A percentile compares a stretch with the other conserved stretches of the same genome.
Conservation (phyloP, 2,113 vertebrate species). For the Poeciliopsis retropinna region DNA sequence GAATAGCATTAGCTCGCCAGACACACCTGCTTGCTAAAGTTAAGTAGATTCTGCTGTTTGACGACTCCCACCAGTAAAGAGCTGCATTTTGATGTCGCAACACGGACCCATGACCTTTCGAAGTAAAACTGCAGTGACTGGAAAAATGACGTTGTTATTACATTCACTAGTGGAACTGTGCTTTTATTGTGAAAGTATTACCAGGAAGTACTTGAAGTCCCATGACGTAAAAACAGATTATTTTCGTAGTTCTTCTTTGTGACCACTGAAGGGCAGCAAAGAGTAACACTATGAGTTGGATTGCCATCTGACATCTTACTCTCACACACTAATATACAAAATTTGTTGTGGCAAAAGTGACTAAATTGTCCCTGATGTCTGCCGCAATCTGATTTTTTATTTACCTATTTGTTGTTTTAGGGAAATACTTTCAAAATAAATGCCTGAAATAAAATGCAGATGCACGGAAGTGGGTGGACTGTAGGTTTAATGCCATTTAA, state of each 20-base stretch:
- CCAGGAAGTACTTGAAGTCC: not conserved
- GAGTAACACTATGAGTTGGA: not conserved
- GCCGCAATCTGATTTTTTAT: not conserved
- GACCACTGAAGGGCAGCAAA: conserved; percentile 10
- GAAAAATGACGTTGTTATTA: not conserved
- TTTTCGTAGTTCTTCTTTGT: not conserved
- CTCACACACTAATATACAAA: too few species aligned
- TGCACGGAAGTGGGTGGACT: too few species aligned
- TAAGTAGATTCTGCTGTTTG: not conserved
- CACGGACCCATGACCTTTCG: not conserved
- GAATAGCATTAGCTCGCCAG: not conserved
- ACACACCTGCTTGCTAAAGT: not conserved
- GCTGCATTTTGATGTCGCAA: not conserved
- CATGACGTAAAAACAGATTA: not conserved
- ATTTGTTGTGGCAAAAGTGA: too few species aligned
- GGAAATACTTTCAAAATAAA: too few species aligned
- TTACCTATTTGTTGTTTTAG: too few species aligned
- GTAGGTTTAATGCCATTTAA: too few species aligned
- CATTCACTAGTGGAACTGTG: accelerated
- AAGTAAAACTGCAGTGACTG: not conserved
- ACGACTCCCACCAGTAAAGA: not conserved
- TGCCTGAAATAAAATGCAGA: too few species aligned
- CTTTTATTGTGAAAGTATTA: conserved; percentile 18
- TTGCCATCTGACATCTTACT: too few species aligned
- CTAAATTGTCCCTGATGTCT: too few species aligned